Conservation (phyloP, 1,140 invertebrate genomes). For the Pectinophora gossypiella region DNA sequence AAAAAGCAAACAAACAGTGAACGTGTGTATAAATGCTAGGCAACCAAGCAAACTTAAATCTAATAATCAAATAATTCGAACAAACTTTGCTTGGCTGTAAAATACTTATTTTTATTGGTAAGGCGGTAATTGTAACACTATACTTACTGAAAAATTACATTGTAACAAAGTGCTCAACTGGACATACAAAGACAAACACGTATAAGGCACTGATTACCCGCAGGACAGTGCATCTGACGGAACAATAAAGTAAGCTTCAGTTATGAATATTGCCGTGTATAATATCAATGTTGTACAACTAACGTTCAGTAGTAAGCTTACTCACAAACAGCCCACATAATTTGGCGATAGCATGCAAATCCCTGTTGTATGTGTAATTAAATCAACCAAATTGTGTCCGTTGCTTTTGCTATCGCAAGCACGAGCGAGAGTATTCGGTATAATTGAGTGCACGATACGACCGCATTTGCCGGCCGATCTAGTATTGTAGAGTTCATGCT, state of each 20-base stretch:
- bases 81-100: no score
- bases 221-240: no score
- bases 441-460: background rate
- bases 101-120: no score
- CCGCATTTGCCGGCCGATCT: background rate
- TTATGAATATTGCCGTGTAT: slow-evolving; percentile 27
- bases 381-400: slow-evolving; percentile 1
- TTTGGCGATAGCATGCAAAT: slow-evolving; percentile 47
- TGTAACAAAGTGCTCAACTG: no score
- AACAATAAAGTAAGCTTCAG: slow-evolving; percentile 44
- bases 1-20: no score
- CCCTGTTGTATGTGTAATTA: background rate
- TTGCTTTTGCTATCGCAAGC: background rate
- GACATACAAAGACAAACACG: no score
- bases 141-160: no score
- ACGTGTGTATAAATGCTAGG: no score
- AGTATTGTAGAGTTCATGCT: slow-evolving; percentile 29
- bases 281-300: slow-evolving; percentile 46
- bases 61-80: no score
- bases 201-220: no score
- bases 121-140: no score
- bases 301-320: slow-evolving; percentile 61
- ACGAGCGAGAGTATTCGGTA: background rate
- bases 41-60: no score
- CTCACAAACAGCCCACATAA: slow-evolving; percentile 45